Conservation (phyloP, 37 sponge, comb jelly and placozoan species). For the Haliclona indistincta region DNA sequence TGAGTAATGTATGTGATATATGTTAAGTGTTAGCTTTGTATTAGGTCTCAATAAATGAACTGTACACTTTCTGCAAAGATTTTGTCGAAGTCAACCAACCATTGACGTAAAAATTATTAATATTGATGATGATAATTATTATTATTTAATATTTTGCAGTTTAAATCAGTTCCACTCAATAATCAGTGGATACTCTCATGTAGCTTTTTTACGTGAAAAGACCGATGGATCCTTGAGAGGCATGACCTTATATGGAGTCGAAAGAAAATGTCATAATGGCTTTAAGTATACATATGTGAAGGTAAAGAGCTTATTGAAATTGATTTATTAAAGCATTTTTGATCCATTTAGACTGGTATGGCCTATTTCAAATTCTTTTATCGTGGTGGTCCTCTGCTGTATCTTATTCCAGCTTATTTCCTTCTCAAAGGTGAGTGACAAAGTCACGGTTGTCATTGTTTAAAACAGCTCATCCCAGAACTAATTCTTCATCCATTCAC, state of each 20-base stretch:
- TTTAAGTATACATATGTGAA: slow-evolving; percentile 41
- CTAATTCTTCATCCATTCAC: slow-evolving; percentile 56
- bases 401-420: slow-evolving; percentile 41
- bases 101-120: too few species aligned
- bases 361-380: slow-evolving; percentile 54
- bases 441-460: too few species aligned
- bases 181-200: too few species aligned
- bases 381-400: slow-evolving; percentile 69
- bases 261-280: slow-evolving; percentile 25
- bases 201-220: slow-evolving; percentile 54
- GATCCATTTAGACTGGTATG: slow-evolving; percentile 67
- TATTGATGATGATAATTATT: too few species aligned
- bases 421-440: too few species aligned
- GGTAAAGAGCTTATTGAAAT: too few species aligned
- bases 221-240: slow-evolving; percentile 79
- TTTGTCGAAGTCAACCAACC: slow-evolving; percentile 36
- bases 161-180: too few species aligned
- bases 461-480: too few species aligned
- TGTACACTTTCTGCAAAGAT: slow-evolving; percentile 26
- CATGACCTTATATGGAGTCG: slow-evolving; percentile 48
- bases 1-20: too few species aligned
- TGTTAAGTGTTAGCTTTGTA: too few species aligned
- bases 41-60: slow-evolving; percentile 42
- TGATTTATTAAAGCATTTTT: too few species aligned
- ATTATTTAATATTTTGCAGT: too few species aligned